These are phyloP conservation scores for Manis javanica DNA, from an alignment of 2,797 vertebrate genomes.

Conservation along the genomic window DNA sequence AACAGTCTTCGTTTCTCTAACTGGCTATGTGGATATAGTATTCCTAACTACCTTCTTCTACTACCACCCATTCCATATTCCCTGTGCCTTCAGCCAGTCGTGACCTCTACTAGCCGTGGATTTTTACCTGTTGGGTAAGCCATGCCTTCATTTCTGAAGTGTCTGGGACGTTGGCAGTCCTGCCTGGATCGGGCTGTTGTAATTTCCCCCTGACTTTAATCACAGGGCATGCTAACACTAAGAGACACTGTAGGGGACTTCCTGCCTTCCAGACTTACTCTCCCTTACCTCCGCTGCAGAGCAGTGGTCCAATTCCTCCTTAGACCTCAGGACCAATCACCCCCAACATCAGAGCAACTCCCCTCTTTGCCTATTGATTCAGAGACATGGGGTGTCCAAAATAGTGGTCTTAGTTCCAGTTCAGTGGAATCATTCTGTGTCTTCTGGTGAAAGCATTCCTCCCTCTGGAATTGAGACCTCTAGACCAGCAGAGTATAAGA, in stretches of 20 bases:
- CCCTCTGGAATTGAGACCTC: not conserved
- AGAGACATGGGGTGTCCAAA: not conserved
- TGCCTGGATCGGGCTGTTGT: not conserved
- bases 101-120: not conserved
- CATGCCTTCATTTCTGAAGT: not conserved
- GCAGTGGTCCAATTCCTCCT: not conserved
- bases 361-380: not conserved
- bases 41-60: not conserved
- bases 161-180: not conserved
- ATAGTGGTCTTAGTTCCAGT: not conserved
- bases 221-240: not conserved
- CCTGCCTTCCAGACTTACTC: not conserved
- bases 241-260: not conserved
- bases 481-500: not conserved
- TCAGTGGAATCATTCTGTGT: not conserved
- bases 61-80: not conserved
- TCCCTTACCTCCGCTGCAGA: not conserved
- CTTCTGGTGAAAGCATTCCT: not conserved
- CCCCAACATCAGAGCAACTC: too few species aligned
- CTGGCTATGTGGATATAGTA: not conserved
- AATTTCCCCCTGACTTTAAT: not conserved
- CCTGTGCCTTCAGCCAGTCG: not conserved
- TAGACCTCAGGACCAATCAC: not conserved
- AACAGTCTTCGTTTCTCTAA: not conserved
- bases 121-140: not conserved